These are phyloP conservation scores for Wasmannia auropunctata DNA, from an alignment of 1,140 invertebrate species.

Conservation along the genomic window DNA sequence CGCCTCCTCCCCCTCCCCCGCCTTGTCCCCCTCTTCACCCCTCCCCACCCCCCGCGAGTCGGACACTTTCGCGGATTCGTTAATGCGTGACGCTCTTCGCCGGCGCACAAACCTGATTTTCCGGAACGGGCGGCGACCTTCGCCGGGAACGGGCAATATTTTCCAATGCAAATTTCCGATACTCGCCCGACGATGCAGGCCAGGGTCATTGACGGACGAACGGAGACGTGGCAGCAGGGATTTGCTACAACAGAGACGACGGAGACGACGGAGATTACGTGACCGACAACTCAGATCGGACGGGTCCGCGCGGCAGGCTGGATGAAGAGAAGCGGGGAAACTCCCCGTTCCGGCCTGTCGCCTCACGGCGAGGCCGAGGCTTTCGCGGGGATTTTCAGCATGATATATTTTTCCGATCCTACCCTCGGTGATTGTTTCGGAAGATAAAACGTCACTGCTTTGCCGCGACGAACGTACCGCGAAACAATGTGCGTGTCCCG, in stretches of 20 bases:
- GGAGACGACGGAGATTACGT: conserved; percentile 55
- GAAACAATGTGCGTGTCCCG: not conserved
- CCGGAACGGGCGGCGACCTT: conserved; percentile 28
- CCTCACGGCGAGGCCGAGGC: not conserved
- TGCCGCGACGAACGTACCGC: not conserved
- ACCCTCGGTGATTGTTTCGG: not conserved
- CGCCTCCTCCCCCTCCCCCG: no score
- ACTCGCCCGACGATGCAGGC: not conserved
- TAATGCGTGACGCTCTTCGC: not conserved
- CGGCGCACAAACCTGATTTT: conserved; percentile 47
- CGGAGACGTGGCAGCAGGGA: not conserved
- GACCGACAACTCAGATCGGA: conserved; percentile 14
- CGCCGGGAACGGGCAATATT: not conserved
- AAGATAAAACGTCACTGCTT: conserved; percentile 14
- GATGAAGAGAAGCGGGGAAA: not conserved
- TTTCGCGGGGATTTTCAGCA: conserved; percentile 14
- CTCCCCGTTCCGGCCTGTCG: not conserved
- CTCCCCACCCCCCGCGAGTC: not conserved
- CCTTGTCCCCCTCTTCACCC: no score
- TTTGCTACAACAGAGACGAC: conserved; percentile 19
- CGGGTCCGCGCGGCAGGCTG: not conserved
- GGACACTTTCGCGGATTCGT: conserved; percentile 16
- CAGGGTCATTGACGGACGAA: conserved; percentile 46
- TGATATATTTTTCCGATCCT: not conserved
- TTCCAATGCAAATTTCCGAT: conserved; percentile 59